phyloP scores from a whole-genome alignment of 2,797 vertebrate genomes.

The Rhabdomys pumilio region DNA sequence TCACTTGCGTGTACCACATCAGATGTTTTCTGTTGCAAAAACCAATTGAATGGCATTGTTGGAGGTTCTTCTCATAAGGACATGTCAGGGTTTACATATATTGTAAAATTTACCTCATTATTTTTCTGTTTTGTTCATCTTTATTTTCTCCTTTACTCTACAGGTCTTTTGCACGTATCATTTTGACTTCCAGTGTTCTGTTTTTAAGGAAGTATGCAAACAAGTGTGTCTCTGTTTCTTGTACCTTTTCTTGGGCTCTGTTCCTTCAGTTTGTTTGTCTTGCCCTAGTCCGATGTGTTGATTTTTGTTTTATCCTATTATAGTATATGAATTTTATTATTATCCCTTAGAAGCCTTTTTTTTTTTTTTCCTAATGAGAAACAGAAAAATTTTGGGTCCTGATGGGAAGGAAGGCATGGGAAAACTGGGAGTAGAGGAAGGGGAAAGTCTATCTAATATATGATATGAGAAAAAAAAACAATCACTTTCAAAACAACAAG shows the following conservation, averaged over 20 bases:
- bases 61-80: not conserved
- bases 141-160: not conserved
- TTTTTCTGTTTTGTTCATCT: not conserved
- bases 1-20: not conserved
- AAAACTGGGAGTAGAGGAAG: not conserved
- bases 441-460: too few relatives aligned
- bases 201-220: not conserved
- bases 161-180: not conserved
- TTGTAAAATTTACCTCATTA: not conserved
- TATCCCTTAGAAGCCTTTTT: not conserved
- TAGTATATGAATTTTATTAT: too few relatives aligned
- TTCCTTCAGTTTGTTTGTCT: not conserved
- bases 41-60: not conserved
- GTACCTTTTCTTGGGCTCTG: not conserved
- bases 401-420: fast-evolving
- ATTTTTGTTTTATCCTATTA: not conserved
- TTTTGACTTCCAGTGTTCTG: not conserved
- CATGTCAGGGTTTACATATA: not conserved
- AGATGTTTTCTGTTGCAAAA: not conserved
- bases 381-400: not conserved
- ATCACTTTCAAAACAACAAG: not conserved
- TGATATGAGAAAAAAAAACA: not conserved
- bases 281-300: not conserved
- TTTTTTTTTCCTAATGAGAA: not conserved
- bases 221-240: not conserved